Conservation (phyloP, 2,113 vertebrate genomes). For the Empidonax traillii region DNA sequence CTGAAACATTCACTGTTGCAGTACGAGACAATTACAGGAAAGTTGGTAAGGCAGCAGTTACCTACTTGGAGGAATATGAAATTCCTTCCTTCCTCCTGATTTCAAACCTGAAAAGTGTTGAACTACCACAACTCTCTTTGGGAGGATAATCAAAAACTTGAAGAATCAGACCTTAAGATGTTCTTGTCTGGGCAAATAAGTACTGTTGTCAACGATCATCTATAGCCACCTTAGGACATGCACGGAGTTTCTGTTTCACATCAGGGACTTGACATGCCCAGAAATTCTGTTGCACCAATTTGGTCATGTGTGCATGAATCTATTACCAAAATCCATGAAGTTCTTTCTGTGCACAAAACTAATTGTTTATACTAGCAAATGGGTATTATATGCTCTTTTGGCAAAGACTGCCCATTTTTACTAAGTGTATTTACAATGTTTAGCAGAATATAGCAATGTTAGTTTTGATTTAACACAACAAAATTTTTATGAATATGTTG, state of each 20-base stretch:
- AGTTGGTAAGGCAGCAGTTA: neutral
- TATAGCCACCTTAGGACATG: neutral
- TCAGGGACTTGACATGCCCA: neutral
- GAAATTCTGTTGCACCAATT: neutral
- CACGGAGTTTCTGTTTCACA: neutral
- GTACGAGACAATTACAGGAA: conserved; percentile 5
- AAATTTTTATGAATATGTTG: neutral
- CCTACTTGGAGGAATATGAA: neutral
- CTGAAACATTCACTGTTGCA: neutral
- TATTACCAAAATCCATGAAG: neutral
- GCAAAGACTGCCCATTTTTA: neutral
- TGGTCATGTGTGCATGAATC: neutral
- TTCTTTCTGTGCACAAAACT: neutral
- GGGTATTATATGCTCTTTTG: neutral
- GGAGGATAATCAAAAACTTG: neutral
- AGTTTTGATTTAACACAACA: neutral
- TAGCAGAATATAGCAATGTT: neutral
- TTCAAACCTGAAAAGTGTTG: neutral
- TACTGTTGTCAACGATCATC: neutral
- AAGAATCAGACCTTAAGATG: neutral
- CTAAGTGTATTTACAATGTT: neutral
- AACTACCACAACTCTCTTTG: neutral
- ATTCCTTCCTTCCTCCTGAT: conserved; percentile 16
- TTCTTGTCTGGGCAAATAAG: neutral
- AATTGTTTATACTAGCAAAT: neutral